Conservation (phyloP, 2,888 invertebrate genomes). For the Amphipyra tragopoginis region DNA sequence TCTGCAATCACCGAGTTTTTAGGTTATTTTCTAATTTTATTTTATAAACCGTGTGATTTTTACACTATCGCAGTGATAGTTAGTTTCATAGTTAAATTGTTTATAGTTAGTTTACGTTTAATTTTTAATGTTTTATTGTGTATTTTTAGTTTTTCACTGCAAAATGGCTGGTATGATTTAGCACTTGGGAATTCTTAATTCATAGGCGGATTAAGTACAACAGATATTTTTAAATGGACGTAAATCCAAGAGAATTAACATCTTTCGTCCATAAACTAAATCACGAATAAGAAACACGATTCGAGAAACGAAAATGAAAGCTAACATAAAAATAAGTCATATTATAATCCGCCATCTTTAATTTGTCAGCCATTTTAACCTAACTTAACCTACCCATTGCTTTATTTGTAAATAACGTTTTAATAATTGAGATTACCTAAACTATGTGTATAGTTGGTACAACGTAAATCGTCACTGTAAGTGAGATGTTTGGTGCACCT, state of each 20-base stretch:
- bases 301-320: constrained; percentile 46
- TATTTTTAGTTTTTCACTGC: constrained; percentile 60
- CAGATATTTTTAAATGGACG: constrained; percentile 62
- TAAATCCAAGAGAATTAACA: constrained; percentile 51
- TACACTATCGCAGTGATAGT: constrained; percentile 83
- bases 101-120: constrained; percentile 76
- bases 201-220: constrained; percentile 76
- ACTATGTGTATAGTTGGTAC: constrained; percentile 60
- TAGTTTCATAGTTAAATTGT: constrained; percentile 79
- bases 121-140: constrained; percentile 75
- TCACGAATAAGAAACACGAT: constrained; percentile 47
- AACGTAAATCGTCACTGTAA: constrained; percentile 61
- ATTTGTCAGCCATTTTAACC: constrained; percentile 67
- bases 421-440: constrained; percentile 69
- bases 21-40: constrained; percentile 74
- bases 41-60: constrained; percentile 80
- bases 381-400: constrained; percentile 69
- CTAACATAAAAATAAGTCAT: constrained; percentile 52
- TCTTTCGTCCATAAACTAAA: constrained; percentile 42
- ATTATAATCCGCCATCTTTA: constrained; percentile 63
- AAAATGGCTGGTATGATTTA: constrained; percentile 56
- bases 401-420: constrained; percentile 80
- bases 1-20: constrained; percentile 66
- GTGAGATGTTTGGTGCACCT: constrained; percentile 72
- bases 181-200: constrained; percentile 52